Base-by-base conservation (phyloP, 1,140 invertebrate species). In the Conus betulinus region DNA sequence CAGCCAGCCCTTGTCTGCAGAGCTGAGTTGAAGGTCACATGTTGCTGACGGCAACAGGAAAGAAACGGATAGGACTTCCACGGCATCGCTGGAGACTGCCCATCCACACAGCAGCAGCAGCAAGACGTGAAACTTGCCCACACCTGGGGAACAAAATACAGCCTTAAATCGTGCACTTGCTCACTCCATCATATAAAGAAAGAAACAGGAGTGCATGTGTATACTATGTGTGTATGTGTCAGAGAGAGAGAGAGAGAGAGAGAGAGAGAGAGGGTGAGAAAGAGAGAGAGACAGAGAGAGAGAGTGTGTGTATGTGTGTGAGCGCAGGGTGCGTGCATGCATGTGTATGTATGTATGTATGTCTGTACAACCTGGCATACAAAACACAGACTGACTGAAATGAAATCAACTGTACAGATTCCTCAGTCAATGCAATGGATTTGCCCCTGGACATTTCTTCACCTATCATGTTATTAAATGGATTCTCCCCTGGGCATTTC, bases 41-140 rank as follows among this genome's bases (percentile, higher is more conserved):
- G 98, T 97, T 85, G 98, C 98, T 90, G 98, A 98, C 67, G 98
- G 98, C 81, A 99, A 95, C 93, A 99, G 97, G 96, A 99, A 99
- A 86, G 98, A 95, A 83, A 98, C 98, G 92, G 98, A 98, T 95
- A 99, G 97, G 5, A 95, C 93, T 95, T 99, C 98, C 97, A 99
- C 98, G 96, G 98, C 98, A 96, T 99, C 98, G 94, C 97, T 98
- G 78, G 98, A 98, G 95, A 98, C 98, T 92, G 98, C 98, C 95
- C 98, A 97, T 88, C 98, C 98, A 96, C 98, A 98, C 74, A 95
- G 89, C 93, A 98, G 97, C 93, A 97, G 96, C 95, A 99, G 96
- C 93, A 98, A 96, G 94, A 98, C 98, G 94, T 99, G 98, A 95
- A 99, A 99, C 95, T 97, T 97, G 92, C 98, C 98, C 97, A 98